phyloP scores from a whole-genome alignment of 2,113 vertebrate species.

The Sciurus niger region DNA sequence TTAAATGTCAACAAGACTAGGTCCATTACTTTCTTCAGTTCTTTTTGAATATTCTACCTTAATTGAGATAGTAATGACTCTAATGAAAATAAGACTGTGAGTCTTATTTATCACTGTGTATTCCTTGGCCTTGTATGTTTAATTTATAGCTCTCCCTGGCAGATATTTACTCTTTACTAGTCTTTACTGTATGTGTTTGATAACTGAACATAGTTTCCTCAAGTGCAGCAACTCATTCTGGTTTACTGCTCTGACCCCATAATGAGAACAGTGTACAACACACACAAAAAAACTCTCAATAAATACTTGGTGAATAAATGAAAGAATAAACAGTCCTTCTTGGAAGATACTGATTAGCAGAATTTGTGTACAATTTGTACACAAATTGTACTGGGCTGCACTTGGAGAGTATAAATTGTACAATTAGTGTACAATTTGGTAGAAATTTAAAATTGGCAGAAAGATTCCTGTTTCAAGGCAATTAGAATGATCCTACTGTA shows the following conservation, averaged over 20 bases:
- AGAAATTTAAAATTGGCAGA: constrained; percentile 50
- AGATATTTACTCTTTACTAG: not conserved
- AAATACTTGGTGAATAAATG: not conserved
- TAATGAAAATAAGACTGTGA: constrained; percentile 11
- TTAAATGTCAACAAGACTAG: not conserved
- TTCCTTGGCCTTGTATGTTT: not conserved
- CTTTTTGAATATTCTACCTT: constrained; percentile 39
- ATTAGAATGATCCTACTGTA: not conserved
- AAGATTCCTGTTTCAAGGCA: not conserved
- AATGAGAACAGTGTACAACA: not conserved
- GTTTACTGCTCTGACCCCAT: not conserved
- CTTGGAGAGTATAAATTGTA: too few relatives aligned
- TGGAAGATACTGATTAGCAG: not conserved
- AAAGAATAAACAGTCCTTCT: not conserved
- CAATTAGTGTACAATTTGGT: not conserved
- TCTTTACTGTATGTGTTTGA: not conserved
- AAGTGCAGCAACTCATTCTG: not conserved
- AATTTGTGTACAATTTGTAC: too few relatives aligned
- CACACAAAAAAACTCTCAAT: not conserved
- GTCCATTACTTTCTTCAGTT: not conserved
- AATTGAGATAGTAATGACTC: not conserved
- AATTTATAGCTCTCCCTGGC: not conserved
- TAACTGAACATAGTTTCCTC: not conserved
- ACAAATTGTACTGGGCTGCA: too few relatives aligned
- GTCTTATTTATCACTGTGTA: not conserved